Evolutionary conservation across 2,888 invertebrate species (phyloP).

Genomic region (Hydroisotoma schaefferi): DNA sequence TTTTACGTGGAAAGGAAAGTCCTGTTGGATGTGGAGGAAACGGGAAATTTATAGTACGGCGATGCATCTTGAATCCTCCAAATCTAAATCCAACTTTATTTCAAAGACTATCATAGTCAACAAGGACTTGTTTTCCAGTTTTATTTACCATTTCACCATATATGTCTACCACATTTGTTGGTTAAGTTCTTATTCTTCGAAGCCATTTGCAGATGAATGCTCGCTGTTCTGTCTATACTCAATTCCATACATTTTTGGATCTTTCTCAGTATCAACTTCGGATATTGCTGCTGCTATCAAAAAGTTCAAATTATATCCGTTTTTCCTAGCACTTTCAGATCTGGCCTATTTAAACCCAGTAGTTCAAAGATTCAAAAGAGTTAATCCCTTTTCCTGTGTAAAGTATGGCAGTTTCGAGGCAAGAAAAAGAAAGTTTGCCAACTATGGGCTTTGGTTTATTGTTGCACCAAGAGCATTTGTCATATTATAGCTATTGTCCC

Average conservation of each 20-base stretch:
- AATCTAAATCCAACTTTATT: slow-evolving; percentile 15
- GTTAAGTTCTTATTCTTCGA: background rate
- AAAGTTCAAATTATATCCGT: slow-evolving; percentile 5
- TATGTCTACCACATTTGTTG: background rate
- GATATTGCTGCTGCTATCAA: background rate
- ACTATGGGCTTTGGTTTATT: slow-evolving; percentile 2
- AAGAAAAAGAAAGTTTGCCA: slow-evolving; percentile 6
- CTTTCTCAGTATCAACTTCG: slow-evolving; percentile 8
- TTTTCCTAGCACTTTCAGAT: background rate
- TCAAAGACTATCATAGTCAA: slow-evolving; percentile 4
- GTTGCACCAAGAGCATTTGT: background rate
- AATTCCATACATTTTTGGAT: background rate
- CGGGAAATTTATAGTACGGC: slow-evolving; percentile 14
- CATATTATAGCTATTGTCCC: background rate
- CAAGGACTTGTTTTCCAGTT: background rate
- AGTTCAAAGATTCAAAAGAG: background rate
- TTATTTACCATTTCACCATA: too few relatives aligned
- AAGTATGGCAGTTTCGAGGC: background rate
- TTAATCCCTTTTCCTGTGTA: background rate
- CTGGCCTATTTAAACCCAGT: background rate
- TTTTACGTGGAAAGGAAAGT: slow-evolving; percentile 2
- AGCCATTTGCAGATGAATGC: background rate
- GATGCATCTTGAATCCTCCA: slow-evolving; percentile 12
- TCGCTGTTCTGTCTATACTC: background rate
- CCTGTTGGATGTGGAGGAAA: slow-evolving; percentile 5